Conservation (phyloP, 2,888 invertebrate genomes). For the Teleiodes luculella region DNA sequence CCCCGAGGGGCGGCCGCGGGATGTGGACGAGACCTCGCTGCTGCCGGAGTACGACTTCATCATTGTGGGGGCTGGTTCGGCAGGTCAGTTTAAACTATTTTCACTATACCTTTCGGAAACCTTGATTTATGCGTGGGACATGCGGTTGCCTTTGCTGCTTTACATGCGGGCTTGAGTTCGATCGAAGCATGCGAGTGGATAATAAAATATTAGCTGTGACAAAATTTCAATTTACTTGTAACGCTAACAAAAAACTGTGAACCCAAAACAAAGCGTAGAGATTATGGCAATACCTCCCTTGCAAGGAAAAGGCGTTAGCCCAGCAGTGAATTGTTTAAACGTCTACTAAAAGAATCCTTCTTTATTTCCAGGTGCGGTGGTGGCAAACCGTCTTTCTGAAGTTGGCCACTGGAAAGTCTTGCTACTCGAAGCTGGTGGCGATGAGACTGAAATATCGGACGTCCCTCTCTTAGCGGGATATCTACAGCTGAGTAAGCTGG, state of each 20-base stretch:
- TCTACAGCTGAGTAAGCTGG: conserved; percentile 90
- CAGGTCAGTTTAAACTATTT: conserved; percentile 66
- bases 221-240: too few species aligned
- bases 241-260: too few species aligned
- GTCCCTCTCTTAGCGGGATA: conserved; percentile 93
- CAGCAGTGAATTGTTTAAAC: too few species aligned
- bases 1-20: conserved; percentile 88
- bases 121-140: too few species aligned
- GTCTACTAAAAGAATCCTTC: background rate
- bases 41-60: conserved; percentile 89
- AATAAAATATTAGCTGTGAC: too few species aligned
- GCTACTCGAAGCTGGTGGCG: conserved; percentile 91
- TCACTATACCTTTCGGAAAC: too few species aligned
- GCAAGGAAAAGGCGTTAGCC: too few species aligned
- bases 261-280: too few species aligned
- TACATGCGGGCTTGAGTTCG: too few species aligned
- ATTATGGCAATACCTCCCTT: too few species aligned
- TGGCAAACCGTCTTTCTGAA: conserved; percentile 90
- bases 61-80: conserved; percentile 91
- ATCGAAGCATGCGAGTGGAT: too few species aligned
- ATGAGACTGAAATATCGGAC: conserved; percentile 94
- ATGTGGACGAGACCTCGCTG: conserved; percentile 82
- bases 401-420: conserved; percentile 88
- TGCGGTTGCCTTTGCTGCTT: too few species aligned
- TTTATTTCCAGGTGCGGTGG: conserved; percentile 83